Conservation (phyloP, 2,888 invertebrate species). For the Tridacna crocea region DNA sequence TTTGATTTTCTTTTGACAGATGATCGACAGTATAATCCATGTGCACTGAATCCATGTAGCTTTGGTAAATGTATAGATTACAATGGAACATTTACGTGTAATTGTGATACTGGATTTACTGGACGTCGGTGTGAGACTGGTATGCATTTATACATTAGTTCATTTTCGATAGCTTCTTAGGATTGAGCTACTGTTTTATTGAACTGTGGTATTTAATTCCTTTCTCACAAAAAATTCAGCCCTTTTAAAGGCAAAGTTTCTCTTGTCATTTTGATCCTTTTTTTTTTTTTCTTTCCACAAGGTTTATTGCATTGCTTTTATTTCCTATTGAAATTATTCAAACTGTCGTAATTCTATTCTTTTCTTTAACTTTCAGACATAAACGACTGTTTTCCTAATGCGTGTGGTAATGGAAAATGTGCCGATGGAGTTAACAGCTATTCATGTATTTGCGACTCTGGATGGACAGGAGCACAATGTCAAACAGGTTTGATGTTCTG, state of each 20-base stretch:
- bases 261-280: too few relatives aligned
- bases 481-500: background rate
- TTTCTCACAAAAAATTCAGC: too few relatives aligned
- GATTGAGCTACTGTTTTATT: too few relatives aligned
- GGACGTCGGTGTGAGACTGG: conserved; percentile 2
- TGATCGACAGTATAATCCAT: background rate
- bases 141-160: background rate
- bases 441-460: background rate
- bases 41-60: background rate
- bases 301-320: too few relatives aligned
- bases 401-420: background rate
- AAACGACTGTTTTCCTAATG: background rate
- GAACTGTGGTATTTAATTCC: too few relatives aligned
- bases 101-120: background rate
- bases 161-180: too few relatives aligned
- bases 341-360: too few relatives aligned
- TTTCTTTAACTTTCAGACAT: background rate
- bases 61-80: conserved; percentile 1
- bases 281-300: too few relatives aligned
- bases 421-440: background rate
- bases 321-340: too few relatives aligned
- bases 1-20: too few relatives aligned
- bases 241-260: too few relatives aligned
- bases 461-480: background rate
- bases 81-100: background rate